Conservation (phyloP, 2,797 vertebrate species). For the Enteromius afrohamiltoni region DNA sequence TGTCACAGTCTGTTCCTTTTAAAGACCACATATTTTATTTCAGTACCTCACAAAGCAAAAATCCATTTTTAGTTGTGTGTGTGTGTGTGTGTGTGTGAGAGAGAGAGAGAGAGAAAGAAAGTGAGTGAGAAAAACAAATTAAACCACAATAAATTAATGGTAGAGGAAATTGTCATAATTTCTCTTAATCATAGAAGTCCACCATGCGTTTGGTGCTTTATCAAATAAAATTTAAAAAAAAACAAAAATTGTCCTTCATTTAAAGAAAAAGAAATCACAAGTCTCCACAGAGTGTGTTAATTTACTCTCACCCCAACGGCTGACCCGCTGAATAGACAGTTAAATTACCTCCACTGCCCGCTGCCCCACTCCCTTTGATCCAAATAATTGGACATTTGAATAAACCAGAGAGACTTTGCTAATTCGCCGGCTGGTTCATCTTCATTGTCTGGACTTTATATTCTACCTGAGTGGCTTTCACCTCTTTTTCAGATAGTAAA, state of each 20-base stretch:
- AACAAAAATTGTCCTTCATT: slow-evolving; percentile 68
- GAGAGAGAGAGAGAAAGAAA: slow-evolving; percentile 11
- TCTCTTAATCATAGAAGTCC: slow-evolving; percentile 59
- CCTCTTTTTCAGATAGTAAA: slow-evolving; percentile 34
- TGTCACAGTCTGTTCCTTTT: background rate
- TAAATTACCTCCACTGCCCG: slow-evolving; percentile 69
- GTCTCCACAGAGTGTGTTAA: slow-evolving; percentile 75
- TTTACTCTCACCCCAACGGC: slow-evolving; percentile 75
- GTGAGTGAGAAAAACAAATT: slow-evolving; percentile 63
- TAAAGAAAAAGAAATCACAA: slow-evolving; percentile 62
- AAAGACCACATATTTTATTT: slow-evolving; percentile 10
- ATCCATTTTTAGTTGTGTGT: slow-evolving; percentile 56
- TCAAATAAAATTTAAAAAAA: slow-evolving; percentile 71
- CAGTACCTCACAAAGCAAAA: slow-evolving; percentile 44
- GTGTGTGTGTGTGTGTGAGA: background rate
- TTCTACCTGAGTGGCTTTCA: slow-evolving; percentile 45
- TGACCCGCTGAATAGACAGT: slow-evolving; percentile 71
- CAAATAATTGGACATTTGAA: slow-evolving; percentile 63
- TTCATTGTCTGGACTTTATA: slow-evolving; percentile 37
- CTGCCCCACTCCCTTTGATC: slow-evolving; percentile 58
- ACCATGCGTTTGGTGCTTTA: slow-evolving; percentile 64
- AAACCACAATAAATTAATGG: slow-evolving; percentile 71
- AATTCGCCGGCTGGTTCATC: slow-evolving; percentile 48
- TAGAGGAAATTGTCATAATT: slow-evolving; percentile 66
- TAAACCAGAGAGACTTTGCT: slow-evolving; percentile 58